Evolutionary conservation across 2,888 invertebrate species (phyloP).

Genomic region (Pseudococcus jackbeardsleyi): DNA sequence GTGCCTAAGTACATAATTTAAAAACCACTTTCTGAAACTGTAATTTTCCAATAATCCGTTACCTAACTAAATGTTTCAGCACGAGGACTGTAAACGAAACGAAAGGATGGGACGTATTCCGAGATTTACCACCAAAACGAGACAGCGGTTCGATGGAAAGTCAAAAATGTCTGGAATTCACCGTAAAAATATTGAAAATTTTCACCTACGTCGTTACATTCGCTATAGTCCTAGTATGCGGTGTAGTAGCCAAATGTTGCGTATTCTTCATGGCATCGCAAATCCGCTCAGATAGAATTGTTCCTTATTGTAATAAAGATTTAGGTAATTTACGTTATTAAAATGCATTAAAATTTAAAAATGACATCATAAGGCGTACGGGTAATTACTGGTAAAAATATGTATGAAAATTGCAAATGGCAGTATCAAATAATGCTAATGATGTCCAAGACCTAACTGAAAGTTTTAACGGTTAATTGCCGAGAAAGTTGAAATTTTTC

Average conservation of each 20-base stretch:
- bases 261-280: slow-evolving; percentile 94
- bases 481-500: slow-evolving; percentile 42
- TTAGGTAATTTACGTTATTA: slow-evolving; percentile 74
- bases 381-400: neutral
- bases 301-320: slow-evolving; percentile 87
- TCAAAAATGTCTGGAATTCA: slow-evolving; percentile 87
- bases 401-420: neutral
- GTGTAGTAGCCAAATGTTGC: slow-evolving; percentile 89
- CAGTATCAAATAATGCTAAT: neutral
- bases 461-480: neutral
- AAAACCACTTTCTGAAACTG: no score
- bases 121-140: slow-evolving; percentile 89
- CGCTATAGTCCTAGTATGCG: slow-evolving; percentile 84
- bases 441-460: neutral
- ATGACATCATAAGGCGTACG: neutral
- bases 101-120: slow-evolving; percentile 97
- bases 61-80: slow-evolving; percentile 73
- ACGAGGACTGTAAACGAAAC: slow-evolving; percentile 87
- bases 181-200: slow-evolving; percentile 86
- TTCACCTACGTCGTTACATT: slow-evolving; percentile 89
- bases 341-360: slow-evolving; percentile 3
- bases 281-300: slow-evolving; percentile 79
- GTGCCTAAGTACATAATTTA: no score
- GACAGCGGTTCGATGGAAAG: slow-evolving; percentile 91
- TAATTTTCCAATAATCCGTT: neutral